Evolutionary conservation across 1,140 invertebrate genomes (phyloP).

Genomic region (Trichogramma pretiosum): DNA sequence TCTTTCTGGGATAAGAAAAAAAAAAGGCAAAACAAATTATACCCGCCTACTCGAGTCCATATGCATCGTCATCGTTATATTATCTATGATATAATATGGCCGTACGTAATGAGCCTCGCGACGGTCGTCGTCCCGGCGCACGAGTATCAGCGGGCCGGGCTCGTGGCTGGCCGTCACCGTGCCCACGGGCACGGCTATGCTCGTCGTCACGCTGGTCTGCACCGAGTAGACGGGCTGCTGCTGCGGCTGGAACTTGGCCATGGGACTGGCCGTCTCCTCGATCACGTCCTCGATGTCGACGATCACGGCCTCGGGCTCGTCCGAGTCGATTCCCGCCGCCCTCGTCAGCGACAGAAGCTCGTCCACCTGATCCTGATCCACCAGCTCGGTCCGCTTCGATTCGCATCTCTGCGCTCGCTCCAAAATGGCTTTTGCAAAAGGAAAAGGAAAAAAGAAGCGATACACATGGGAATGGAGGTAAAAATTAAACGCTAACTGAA

Average conservation of each 20-base stretch:
- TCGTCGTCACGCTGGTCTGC: conserved; percentile 41
- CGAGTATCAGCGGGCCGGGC: conserved; percentile 27
- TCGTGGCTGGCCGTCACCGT: conserved; percentile 33
- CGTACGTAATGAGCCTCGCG: conserved; percentile 18
- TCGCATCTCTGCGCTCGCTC: too few species aligned
- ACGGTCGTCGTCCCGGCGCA: too few species aligned
- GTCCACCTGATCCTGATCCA: conserved; percentile 23
- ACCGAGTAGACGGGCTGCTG: conserved; percentile 60
- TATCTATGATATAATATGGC: too few species aligned
- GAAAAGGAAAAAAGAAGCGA: not conserved
- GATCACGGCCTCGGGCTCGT: conserved; percentile 45
- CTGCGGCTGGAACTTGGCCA: conserved; percentile 54
- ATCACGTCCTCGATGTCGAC: conserved; percentile 46
- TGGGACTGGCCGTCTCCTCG: conserved; percentile 47
- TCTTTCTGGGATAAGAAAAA: too few species aligned
- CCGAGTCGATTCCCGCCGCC: conserved; percentile 41
- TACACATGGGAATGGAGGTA: too few species aligned
- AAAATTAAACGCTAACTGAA: too few species aligned
- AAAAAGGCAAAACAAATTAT: too few species aligned
- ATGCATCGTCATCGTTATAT: too few species aligned
- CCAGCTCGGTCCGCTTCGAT: conserved; percentile 24
- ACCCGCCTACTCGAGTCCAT: too few species aligned
- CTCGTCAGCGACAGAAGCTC: too few species aligned
- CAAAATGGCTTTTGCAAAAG: too few species aligned
- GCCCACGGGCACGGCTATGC: conserved; percentile 34